Base-by-base conservation (phyloP, 2,797 vertebrate genomes). In the Myotis pilosus region DNA sequence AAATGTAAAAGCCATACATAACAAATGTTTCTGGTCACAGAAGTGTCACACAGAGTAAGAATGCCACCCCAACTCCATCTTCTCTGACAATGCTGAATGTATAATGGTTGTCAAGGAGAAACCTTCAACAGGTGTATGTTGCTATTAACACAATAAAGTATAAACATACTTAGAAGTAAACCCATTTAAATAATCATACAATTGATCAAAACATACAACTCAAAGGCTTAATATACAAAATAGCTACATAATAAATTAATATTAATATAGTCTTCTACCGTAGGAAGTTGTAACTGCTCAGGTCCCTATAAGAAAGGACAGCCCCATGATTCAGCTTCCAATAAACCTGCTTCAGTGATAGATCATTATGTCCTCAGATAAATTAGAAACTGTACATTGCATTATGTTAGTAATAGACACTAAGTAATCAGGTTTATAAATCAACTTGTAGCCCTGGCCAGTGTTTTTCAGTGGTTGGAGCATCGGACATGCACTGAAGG, bases 101-200 rank as follows among this genome's bases (percentile, higher is more conserved):
- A 8, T 64, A 87, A 88, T 41, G 5, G 15, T 19, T 88, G 71
- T 91, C 25, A 84, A 4, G 28, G 36, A 81, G n/a, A 92, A 93
- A 75, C 0, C 4, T 62, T 68, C 62, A 84, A 2, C 12, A 68
- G 41, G 72, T 76, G 93, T 91, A 80, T 78, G 11, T 89, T 94
- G 49, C 51, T 87, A 92, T 87, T 89, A 95, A 91, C 30, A 62
- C 75, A 80, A 94, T 57, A 89, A 84, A 94, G 20, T 49, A 1
- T 36, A 92, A 80, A 69, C 2, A 53, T 68, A 23, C 57, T 93
- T 95, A 91, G 60, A 94, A 94, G 96, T 64, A 96, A 95, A 69
- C 3, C 38, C 33, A 89, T 87, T 91, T 87, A 96, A 89, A 87
- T 94, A 92, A 94, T 79, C 33, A 89, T 23, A 87, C 16, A 89